Base-by-base conservation (phyloP, 2,113 vertebrate genomes). In the Seriola aureovittata region DNA sequence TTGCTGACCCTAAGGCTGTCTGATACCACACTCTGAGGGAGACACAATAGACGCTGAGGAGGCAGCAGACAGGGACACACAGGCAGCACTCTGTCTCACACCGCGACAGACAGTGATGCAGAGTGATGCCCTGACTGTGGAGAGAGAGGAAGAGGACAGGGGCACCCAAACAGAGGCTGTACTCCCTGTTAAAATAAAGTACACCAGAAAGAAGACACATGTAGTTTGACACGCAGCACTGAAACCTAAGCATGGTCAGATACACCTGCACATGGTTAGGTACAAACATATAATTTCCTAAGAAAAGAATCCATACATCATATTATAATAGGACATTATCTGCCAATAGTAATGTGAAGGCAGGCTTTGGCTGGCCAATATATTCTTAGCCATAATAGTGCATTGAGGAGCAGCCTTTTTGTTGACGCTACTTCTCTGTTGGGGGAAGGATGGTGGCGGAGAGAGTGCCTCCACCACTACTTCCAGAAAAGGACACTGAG, bases 401-500 rank as follows among this genome's bases (percentile, higher is more conserved):
- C 71, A 86, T 67, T 11, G 21, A 72, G 38, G 46, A 85, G 62
- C 66, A 83, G 69, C 62, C 52, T 64, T 78, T 74, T 80, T 90
- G 85, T 92, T 86, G 77, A 85, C 69, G 71, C 38, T 54, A 62
- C 62, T 66, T 84, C 67, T 34, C 52, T 48, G 14, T 68, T 85
- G 42, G 57, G 70, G 66, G 74, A 54, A 50, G 48, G 50, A n/a
- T 44, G 64, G 50, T 46, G 65, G 29, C 44, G 64, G 50, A 50
- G 67, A 34, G 34, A 70, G 68, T 75, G 58, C 25, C 34, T 78
- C 36, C 19, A 74, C 70, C 1, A 82, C 63, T 70, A 90, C 80
- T 93, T 89, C 92, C 92, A 91, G 82, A 93, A 92, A 90, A 93
- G 90, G 93, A 88, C 74, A 92, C 64, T 58, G 48, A 86, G 59